Conservation (phyloP, 2,113 vertebrate genomes). For the Chloebia gouldiae region DNA sequence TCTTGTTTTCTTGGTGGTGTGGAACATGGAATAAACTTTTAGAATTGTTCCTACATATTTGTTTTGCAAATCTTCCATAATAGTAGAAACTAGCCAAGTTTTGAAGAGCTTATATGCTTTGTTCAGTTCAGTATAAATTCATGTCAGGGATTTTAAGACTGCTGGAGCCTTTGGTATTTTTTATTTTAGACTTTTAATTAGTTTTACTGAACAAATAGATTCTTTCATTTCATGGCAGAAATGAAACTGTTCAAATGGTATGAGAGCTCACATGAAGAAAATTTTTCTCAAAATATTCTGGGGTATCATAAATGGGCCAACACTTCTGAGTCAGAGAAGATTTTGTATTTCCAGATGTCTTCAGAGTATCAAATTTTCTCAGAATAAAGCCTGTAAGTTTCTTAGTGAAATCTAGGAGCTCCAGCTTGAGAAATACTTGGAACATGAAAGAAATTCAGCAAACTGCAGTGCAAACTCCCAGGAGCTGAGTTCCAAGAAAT, state of each 20-base stretch:
- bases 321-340: not conserved
- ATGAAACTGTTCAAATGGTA: not conserved
- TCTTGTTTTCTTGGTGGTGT: not conserved
- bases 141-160: not conserved
- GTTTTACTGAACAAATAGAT: not conserved
- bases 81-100: not conserved
- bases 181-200: not conserved
- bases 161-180: not conserved
- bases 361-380: not conserved
- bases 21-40: not conserved
- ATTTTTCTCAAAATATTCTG: not conserved
- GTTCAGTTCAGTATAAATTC: not conserved
- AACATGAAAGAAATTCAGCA: not conserved
- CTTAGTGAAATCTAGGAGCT: not conserved
- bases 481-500: not conserved
- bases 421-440: not conserved
- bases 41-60: not conserved
- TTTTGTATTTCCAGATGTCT: not conserved
- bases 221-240: not conserved
- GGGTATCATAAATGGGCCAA: not conserved
- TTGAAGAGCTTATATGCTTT: not conserved
- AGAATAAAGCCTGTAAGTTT: not conserved
- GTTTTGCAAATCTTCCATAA: not conserved
- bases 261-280: not conserved
- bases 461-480: not conserved